Evolutionary conservation across 2,113 vertebrate species (phyloP).

Genomic region (Entomyzon cyanotis): DNA sequence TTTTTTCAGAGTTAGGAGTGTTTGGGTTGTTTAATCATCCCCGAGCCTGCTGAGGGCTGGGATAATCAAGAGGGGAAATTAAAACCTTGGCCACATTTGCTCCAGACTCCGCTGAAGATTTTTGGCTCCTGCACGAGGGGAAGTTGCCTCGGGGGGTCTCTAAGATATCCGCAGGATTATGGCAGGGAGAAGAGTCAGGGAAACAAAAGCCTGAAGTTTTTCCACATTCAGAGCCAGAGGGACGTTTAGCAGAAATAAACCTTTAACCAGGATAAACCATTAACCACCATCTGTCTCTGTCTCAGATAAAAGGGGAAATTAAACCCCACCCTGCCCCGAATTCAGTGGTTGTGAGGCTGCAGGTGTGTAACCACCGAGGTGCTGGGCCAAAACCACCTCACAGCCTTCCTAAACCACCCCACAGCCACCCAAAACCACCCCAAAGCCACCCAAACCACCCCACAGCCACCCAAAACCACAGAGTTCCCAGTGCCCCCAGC

Average conservation of each 20-base stretch:
- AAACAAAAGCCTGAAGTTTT: background rate
- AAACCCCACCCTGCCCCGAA: background rate
- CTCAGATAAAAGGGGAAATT: background rate
- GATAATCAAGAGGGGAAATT: background rate
- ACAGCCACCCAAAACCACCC: fast-evolving
- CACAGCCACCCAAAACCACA: too few species aligned
- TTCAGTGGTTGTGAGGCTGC: background rate
- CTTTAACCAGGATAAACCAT: background rate
- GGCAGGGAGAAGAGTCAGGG: background rate
- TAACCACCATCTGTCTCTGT: background rate
- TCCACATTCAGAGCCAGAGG: background rate
- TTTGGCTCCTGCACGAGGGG: fast-evolving
- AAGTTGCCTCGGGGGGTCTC: background rate
- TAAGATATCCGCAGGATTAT: background rate
- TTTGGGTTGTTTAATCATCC: background rate
- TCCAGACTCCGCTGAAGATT: background rate
- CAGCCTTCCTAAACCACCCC: background rate
- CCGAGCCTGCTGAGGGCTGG: background rate
- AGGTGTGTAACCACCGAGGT: fast-evolving
- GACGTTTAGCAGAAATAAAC: background rate
- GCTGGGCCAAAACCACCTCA: background rate
- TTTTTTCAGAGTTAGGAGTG: background rate
- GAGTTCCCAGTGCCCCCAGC: fast-evolving
- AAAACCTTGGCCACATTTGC: background rate
- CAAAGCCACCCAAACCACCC: background rate